phyloP scores from a whole-genome alignment of 2,113 vertebrate species.

The Isichthys henryi region DNA sequence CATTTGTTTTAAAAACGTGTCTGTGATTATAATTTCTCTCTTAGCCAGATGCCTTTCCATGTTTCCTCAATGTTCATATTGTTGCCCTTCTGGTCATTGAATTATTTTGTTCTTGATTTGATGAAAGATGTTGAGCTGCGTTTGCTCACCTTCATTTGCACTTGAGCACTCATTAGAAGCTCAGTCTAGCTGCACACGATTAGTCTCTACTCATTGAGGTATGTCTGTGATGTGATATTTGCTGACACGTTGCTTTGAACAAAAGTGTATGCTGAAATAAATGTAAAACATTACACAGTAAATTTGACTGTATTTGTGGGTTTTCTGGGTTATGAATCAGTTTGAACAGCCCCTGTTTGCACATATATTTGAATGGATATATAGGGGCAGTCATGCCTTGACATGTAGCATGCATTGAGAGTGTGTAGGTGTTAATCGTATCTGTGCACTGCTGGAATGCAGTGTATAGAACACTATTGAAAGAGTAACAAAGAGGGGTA shows the following conservation, averaged over 20 bases:
- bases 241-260: background rate
- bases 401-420: background rate
- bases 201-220: background rate
- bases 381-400: background rate
- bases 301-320: background rate
- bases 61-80: background rate
- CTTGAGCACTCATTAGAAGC: background rate
- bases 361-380: background rate
- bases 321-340: background rate
- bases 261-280: background rate
- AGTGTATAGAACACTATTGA: constrained; percentile 26
- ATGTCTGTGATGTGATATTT: background rate
- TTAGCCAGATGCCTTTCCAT: background rate
- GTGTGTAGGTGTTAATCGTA: constrained; percentile 1
- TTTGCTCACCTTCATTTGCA: background rate
- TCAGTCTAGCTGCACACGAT: background rate
- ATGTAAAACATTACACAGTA: background rate
- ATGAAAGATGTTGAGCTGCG: background rate
- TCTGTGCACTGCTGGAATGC: constrained; percentile 17
- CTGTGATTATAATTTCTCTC: background rate
- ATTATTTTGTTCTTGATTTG: background rate
- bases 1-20: background rate
- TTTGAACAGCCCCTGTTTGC: background rate
- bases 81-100: background rate
- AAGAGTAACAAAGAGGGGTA: constrained; percentile 23